Evolutionary conservation across 1,140 invertebrate species (phyloP).

Genomic region (Trinorchestia longiramus): DNA sequence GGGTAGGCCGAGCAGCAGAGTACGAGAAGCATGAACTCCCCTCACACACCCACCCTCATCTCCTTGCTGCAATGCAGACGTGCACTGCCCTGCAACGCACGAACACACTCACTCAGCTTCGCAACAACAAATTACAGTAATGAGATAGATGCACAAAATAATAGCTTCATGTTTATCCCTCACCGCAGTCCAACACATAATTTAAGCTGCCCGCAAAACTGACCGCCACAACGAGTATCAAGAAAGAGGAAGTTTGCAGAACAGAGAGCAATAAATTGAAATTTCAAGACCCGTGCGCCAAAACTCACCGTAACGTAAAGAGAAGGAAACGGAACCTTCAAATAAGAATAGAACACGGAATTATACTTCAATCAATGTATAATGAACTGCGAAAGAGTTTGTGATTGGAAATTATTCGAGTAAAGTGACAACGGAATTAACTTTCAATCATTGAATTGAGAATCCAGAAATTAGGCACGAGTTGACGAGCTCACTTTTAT

Average conservation of each 20-base stretch:
- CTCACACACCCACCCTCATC: background rate
- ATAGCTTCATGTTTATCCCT: background rate
- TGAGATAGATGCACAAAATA: background rate
- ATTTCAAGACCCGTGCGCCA: background rate
- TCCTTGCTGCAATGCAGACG: constrained; percentile 13
- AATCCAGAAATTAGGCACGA: no score
- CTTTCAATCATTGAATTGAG: no score
- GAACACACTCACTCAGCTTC: background rate
- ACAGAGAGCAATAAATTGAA: background rate
- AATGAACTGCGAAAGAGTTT: no score
- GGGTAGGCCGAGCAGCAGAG: background rate
- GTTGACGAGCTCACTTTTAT: no score
- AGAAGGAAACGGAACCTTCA: no score
- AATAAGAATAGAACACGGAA: no score
- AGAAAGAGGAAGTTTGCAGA: background rate
- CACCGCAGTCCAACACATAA: background rate
- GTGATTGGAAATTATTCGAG: no score
- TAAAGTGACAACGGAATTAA: no score
- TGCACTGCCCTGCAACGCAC: background rate
- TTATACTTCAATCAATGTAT: no score
- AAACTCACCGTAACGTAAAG: no score
- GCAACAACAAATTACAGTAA: background rate
- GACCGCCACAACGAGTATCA: background rate
- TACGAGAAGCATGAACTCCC: background rate
- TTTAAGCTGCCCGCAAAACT: background rate